Evolutionary conservation across 2,888 invertebrate genomes (phyloP), one percentile per base, ranked within the genome.

Genomic region (Drosophila paracracens): DNA sequence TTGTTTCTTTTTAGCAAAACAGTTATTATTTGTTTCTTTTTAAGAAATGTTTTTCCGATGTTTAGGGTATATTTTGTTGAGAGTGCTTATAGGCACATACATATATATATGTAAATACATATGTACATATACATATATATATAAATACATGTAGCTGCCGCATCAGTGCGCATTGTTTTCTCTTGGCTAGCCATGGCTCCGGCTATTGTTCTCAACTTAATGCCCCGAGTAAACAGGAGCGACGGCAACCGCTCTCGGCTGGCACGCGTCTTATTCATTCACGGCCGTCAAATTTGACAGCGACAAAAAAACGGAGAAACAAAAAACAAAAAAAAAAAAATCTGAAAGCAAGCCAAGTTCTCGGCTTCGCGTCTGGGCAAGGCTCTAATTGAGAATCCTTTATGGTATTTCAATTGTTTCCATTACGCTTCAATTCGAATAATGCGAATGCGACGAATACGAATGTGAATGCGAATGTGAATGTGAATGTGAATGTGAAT

Each of bases 201-300:
- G 48, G 57, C 68, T 71, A 69, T 85, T 85, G 88, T 83, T 75
- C 86, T 68, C 76, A 75, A 74, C 77, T 86, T 82, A 81, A 86
- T 85, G 79, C 70, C 69, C 76, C 78, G 79, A 76, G 81, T 80
- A 83, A 82, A 66, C 66, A 58, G 71, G 67, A 73, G 68, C 73
- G 70, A 61, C 64, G 67, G 70, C 70, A 64, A 61, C 18, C 4
- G 36, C 40, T 53, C 46, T 40, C 21, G 27, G 51, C 65, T 82
- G 90, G 79, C 88, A 88, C 88, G 88, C 90, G 88, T 88, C 87
- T 81, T 83, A 59, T 76, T 83, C 84, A 73, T 74, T 75, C 88
- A 82, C 83, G 91, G 89, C 87, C 92, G 86, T 91, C 91, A 91
- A 91, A 83, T 90, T 91, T 91, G 91, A 91, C 91, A 92, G 89